Conservation (phyloP, 1,140 invertebrate species). For the Lithobius niger region DNA sequence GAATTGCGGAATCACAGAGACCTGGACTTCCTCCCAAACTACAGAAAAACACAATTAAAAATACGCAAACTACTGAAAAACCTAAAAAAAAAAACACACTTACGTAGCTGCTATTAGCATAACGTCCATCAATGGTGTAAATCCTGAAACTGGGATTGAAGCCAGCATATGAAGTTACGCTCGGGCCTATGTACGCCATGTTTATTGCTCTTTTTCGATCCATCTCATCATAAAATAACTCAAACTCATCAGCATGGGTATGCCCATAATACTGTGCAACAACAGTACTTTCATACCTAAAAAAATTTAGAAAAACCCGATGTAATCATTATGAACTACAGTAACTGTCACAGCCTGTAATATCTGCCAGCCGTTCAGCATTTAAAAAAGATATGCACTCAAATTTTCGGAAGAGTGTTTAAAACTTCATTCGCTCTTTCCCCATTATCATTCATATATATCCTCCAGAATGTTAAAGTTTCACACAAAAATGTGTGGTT, state of each 20-base stretch:
- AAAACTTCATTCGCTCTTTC: too few species aligned
- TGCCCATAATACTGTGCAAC: slow-evolving; percentile 90
- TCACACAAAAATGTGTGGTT: too few species aligned
- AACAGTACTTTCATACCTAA: slow-evolving; percentile 73
- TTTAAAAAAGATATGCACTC: too few species aligned
- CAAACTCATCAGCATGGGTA: slow-evolving; percentile 88
- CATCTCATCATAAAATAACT: slow-evolving; percentile 71
- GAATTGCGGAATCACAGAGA: too few species aligned
- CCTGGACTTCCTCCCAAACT: too few species aligned
- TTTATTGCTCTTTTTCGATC: slow-evolving; percentile 62
- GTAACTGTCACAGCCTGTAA: too few species aligned
- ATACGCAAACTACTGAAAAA: too few species aligned
- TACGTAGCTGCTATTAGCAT: slow-evolving; percentile 64
- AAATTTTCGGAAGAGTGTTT: too few species aligned
- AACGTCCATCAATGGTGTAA: slow-evolving; percentile 90
- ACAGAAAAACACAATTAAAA: too few species aligned
- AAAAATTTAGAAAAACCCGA: slow-evolving; percentile 10
- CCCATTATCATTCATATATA: too few species aligned
- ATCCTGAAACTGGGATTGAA: slow-evolving; percentile 91
- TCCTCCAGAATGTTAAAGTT: too few species aligned
- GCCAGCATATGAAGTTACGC: slow-evolving; percentile 80
- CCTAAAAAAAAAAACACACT: slow-evolving; percentile 20
- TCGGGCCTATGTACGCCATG: slow-evolving; percentile 82
- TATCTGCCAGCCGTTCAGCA: too few species aligned
- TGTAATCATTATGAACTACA: not conserved